Evolutionary conservation across 2,888 invertebrate genomes (phyloP).

Genomic region (Zelleria hepariella): DNA sequence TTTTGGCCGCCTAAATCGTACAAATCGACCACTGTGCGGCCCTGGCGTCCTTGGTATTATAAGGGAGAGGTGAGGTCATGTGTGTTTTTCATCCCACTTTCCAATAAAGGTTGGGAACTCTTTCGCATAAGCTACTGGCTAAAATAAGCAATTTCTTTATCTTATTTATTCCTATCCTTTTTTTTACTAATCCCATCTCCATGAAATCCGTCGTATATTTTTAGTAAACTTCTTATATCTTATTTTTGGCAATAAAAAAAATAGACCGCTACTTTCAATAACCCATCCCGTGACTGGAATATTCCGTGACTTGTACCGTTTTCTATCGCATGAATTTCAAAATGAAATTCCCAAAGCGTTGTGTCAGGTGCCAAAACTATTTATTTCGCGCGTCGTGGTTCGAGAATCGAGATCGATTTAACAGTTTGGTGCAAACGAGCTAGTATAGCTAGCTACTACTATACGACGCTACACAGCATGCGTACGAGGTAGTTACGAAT

Average conservation of each 20-base stretch:
- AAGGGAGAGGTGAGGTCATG: background rate
- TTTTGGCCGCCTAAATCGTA: too few species aligned
- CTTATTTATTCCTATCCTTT: background rate
- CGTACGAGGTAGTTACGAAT: too few species aligned
- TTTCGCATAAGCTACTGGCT: background rate
- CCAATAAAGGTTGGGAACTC: too few species aligned
- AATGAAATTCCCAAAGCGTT: background rate
- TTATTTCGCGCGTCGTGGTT: too few species aligned
- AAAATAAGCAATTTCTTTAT: background rate
- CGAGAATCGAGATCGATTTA: background rate
- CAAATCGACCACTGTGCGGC: too few species aligned
- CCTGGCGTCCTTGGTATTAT: background rate
- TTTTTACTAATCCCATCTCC: slow-evolving; percentile 8
- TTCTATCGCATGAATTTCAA: slow-evolving; percentile 1
- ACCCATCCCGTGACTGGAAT: background rate
- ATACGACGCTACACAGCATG: too few species aligned
- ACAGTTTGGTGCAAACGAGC: background rate
- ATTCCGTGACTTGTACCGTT: background rate
- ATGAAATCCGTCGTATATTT: slow-evolving; percentile 15
- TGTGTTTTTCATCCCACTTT: too few species aligned
- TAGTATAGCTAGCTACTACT: background rate
- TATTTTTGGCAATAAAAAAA: too few species aligned
- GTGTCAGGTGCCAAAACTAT: background rate
- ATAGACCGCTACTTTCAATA: slow-evolving; percentile 10
- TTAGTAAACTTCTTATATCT: too few species aligned